Evolutionary conservation across 2,797 vertebrate genomes (phyloP).

Genomic region (Holocentrus rufus): DNA sequence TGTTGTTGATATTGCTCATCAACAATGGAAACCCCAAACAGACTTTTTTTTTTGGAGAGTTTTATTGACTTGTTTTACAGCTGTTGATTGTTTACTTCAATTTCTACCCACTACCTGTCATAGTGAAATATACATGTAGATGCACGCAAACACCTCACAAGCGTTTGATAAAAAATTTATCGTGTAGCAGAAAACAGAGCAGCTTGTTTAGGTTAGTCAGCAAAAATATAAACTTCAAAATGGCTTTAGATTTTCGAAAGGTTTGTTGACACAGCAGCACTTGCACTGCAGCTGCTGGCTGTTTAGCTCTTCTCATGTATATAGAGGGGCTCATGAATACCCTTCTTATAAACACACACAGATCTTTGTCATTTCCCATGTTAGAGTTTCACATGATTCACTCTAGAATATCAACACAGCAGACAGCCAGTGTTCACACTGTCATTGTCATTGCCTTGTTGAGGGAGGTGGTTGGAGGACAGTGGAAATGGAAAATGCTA

Average conservation of each 20-base stretch:
- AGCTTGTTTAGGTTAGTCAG: constrained; percentile 46
- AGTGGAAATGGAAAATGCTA: constrained; percentile 40
- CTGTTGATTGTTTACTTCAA: constrained; percentile 22
- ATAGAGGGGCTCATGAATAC: constrained; percentile 38
- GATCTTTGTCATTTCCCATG: constrained; percentile 34
- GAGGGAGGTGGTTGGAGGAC: constrained; percentile 34
- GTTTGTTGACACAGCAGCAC: constrained; percentile 51
- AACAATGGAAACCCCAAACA: background rate
- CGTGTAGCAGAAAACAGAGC: background rate
- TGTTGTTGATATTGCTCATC: constrained; percentile 5
- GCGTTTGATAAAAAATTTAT: constrained; percentile 28
- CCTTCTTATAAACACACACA: constrained; percentile 38
- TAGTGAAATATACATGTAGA: background rate
- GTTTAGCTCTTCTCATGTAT: constrained; percentile 28
- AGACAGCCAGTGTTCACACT: constrained; percentile 18
- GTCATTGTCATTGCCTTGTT: constrained; percentile 37
- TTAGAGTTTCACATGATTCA: constrained; percentile 58
- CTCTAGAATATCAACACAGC: constrained; percentile 51
- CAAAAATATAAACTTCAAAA: constrained; percentile 46
- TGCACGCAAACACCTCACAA: background rate
- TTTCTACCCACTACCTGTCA: background rate
- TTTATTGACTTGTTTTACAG: constrained; percentile 5
- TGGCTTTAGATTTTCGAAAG: constrained; percentile 16
- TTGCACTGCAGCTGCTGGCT: constrained; percentile 56
- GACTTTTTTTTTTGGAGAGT: constrained; percentile 3